These are phyloP conservation scores for Nephrotoma flavescens DNA, from an alignment of 2,888 invertebrate species.

Conservation along the genomic window DNA sequence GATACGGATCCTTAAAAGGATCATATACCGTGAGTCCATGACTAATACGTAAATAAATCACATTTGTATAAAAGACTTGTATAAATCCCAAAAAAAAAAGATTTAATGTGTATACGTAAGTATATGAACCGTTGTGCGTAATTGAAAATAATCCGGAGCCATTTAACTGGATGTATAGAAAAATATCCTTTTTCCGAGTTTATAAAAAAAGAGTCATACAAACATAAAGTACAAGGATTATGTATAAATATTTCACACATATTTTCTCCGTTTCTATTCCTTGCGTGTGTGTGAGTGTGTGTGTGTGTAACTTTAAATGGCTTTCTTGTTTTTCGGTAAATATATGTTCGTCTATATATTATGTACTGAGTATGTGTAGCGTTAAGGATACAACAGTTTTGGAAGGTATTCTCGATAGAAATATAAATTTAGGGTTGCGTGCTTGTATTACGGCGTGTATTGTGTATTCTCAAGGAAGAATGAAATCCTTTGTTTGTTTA, in stretches of 20 bases:
- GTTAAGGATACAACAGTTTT: background rate
- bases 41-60: background rate
- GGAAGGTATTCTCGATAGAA: background rate
- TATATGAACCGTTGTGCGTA: background rate
- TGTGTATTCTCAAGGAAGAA: background rate
- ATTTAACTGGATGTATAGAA: background rate
- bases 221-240: background rate
- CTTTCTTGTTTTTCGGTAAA: background rate
- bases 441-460: background rate
- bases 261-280: background rate
- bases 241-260: background rate
- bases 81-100: background rate
- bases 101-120: background rate
- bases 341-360: background rate
- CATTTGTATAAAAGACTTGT: background rate
- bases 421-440: background rate
- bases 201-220: background rate
- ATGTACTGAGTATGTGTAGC: background rate
- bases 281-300: background rate
- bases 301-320: background rate
- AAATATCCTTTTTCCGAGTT: background rate
- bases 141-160: background rate
- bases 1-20: background rate
- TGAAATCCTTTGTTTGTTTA: background rate
- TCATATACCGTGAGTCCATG: background rate